Percentiles rank a stretch among this genome's conserved stretches.
phyloP scores from a whole-genome alignment of 2,113 vertebrate genomes.

The Corvus moneduloides region DNA sequence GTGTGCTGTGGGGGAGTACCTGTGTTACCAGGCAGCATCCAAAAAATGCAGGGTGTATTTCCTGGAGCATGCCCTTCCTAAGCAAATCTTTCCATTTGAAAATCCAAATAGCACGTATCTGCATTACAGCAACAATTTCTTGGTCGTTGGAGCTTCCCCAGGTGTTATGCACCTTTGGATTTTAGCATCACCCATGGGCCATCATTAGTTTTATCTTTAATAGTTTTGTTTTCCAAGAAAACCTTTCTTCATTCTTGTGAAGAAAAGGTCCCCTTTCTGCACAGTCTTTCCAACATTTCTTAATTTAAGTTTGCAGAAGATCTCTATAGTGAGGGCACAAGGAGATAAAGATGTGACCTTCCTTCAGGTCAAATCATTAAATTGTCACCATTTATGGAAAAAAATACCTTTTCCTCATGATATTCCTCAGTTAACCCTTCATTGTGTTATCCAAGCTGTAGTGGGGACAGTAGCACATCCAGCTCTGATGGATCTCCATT shows the following conservation, averaged over 20 bases:
- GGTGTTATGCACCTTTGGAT: background rate
- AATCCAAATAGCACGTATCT: background rate
- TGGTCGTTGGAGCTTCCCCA: background rate
- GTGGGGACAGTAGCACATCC: background rate
- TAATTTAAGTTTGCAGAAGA: background rate
- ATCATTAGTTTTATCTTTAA: background rate
- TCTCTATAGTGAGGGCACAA: background rate
- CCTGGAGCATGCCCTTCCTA: background rate
- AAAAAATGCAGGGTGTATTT: background rate
- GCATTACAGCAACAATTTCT: background rate
- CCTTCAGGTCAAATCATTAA: background rate
- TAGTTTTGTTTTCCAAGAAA: background rate
- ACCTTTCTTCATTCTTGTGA: background rate
- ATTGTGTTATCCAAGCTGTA: background rate
- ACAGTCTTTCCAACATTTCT: background rate
- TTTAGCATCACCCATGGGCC: background rate
- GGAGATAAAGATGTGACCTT: background rate
- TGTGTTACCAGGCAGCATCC: background rate
- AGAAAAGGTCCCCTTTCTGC: background rate
- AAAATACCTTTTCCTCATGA: background rate
- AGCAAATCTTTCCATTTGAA: background rate
- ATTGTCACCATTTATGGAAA: background rate
- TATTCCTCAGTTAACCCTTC: background rate
- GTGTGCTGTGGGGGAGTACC: background rate
- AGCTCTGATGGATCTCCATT: background rate